Evolutionary conservation across 2,888 invertebrate genomes (phyloP).

Genomic region (Oligia fasciuncula): DNA sequence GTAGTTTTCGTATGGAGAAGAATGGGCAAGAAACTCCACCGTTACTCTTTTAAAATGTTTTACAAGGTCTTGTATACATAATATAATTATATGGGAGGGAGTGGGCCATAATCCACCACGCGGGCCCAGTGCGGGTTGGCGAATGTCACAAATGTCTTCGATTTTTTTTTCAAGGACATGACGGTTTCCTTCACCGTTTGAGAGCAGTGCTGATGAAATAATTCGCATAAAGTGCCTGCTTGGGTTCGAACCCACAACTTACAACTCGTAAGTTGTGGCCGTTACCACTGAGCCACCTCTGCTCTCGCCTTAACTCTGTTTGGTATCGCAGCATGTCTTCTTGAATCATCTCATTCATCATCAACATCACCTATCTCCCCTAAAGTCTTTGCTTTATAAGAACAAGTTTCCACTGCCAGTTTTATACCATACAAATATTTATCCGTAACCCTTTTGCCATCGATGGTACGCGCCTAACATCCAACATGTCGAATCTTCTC

Average conservation of each 20-base stretch:
- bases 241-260: no score
- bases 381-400: not conserved
- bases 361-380: not conserved
- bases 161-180: not conserved
- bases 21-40: no score
- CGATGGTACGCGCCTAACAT: slow-evolving; percentile 37
- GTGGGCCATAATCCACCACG: not conserved
- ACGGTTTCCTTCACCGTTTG: no score
- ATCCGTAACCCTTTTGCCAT: slow-evolving; percentile 12
- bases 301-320: not conserved
- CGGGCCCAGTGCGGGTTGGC: not conserved
- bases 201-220: no score
- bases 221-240: no score
- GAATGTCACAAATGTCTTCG: not conserved
- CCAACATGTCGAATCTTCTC: slow-evolving; percentile 56
- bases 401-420: not conserved
- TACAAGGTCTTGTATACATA: no score
- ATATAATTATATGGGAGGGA: no score
- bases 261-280: no score
- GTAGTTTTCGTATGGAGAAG: no score
- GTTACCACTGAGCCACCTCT: no score
- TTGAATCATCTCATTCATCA: not conserved
- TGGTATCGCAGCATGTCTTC: not conserved
- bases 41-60: no score
- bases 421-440: not conserved